These are phyloP conservation scores for Lagorchestes hirsutus DNA, from an alignment of 2,797 vertebrate genomes.

Conservation along the genomic window DNA sequence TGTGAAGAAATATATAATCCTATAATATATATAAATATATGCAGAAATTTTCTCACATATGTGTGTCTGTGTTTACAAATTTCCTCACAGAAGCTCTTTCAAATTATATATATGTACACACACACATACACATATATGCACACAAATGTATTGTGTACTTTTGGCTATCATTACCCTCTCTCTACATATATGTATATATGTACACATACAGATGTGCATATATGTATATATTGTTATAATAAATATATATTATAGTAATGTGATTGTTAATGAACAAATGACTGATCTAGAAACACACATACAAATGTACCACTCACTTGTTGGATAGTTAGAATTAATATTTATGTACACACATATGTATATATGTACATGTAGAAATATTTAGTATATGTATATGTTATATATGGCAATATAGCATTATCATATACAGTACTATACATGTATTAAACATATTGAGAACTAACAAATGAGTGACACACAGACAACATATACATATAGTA, in stretches of 20 bases:
- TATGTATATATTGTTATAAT: neutral
- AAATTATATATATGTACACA: neutral
- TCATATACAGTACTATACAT: too few relatives aligned
- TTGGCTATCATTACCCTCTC: neutral
- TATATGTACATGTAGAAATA: too few relatives aligned
- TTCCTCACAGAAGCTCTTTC: neutral
- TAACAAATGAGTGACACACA: too few relatives aligned
- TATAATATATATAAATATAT: neutral
- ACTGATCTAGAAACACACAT: neutral
- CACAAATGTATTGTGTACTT: neutral
- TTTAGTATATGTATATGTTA: too few relatives aligned
- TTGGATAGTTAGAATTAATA: neutral
- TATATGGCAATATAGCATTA: too few relatives aligned
- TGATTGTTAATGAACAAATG: neutral
- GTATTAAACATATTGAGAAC: too few relatives aligned
- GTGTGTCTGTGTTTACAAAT: neutral
- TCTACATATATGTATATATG: too few relatives aligned
- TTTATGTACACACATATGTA: too few relatives aligned
- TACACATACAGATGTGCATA: neutral
- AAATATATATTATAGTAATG: neutral
- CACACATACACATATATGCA: too few relatives aligned
- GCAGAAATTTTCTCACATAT: neutral
- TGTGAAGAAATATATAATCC: neutral
- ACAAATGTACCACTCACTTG: neutral
- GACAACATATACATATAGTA: too few relatives aligned